These are phyloP conservation scores for Penaeus monodon DNA, from an alignment of 2,888 invertebrate species.

Conservation along the genomic window DNA sequence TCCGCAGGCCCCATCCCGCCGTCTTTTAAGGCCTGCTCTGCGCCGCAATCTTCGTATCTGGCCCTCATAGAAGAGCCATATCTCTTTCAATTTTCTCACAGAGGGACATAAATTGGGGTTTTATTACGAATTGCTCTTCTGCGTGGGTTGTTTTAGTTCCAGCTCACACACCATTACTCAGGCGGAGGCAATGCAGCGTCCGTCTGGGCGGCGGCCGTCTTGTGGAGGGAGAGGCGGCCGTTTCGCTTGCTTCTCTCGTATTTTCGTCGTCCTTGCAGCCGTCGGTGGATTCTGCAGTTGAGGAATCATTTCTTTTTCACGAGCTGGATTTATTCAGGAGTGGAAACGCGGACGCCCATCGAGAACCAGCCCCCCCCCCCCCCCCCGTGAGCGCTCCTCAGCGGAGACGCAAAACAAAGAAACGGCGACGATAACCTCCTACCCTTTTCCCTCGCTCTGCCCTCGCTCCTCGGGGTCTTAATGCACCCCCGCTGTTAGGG, in stretches of 20 bases:
- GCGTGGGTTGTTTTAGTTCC: slow-evolving; percentile 32
- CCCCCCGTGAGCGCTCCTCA: not conserved
- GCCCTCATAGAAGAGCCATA: slow-evolving; percentile 1
- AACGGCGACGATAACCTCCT: not conserved
- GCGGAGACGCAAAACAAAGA: slow-evolving; percentile 23
- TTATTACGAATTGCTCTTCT: slow-evolving; percentile 42
- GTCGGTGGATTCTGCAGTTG: too few relatives aligned
- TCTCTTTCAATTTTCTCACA: slow-evolving; percentile 34
- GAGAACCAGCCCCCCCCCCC: too few relatives aligned
- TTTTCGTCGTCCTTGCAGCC: too few relatives aligned
- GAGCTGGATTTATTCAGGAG: too few relatives aligned
- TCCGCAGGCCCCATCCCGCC: not conserved
- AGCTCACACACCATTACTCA: slow-evolving; percentile 33
- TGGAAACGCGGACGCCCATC: too few relatives aligned
- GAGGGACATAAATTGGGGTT: slow-evolving; percentile 39
- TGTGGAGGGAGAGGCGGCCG: too few relatives aligned
- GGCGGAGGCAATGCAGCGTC: slow-evolving; percentile 24
- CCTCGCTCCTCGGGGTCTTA: slow-evolving; percentile 8
- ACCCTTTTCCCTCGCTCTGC: slow-evolving; percentile 18
- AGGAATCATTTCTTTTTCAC: too few relatives aligned
- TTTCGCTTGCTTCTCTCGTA: too few relatives aligned
- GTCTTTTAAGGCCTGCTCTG: not conserved
- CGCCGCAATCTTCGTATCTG: slow-evolving; percentile 2
- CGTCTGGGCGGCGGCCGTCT: not conserved
- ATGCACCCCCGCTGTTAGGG: slow-evolving; percentile 28